Base-by-base conservation (phyloP, 2,888 invertebrate genomes). In the Gasteruption jaculator region DNA sequence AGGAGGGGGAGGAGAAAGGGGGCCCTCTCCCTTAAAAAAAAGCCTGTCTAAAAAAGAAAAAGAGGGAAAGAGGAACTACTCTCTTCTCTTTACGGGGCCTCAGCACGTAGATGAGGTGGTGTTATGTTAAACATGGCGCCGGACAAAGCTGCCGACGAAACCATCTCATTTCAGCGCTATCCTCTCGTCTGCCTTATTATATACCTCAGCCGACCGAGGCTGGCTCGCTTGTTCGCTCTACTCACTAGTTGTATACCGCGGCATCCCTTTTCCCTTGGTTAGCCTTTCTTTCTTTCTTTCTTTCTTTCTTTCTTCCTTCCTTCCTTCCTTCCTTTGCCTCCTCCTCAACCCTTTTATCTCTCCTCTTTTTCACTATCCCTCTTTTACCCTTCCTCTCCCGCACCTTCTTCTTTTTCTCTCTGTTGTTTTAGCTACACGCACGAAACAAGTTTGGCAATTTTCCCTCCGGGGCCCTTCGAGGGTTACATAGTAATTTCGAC, bases 91-190 rank as follows among this genome's bases (percentile, higher is more conserved):
- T n/a, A 53, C 46, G 55, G 54, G 53, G 51, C 49, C 52, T 46
- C 48, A 54, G 57, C 58, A 58, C 58, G 59, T 60, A 62, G 64
- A 59, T 56, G 64, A 63, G 65, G 58, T 59, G 61, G 60, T 63
- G 63, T 61, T 60, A 61, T 63, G 65, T 65, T 61, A 62, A 64
- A 66, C 65, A 61, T 59, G 61, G 64, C 64, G 63, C 61, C 64
- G 60, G 54, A 63, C 65, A 63, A 64, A 64, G 61, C 61, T 63
- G 58, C 61, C 61, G 63, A 61, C 59, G 60, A 64, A 60, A 62
- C 59, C 61, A 60, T 59, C 61, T 63, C 64, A 63, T 67, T 65
- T 66, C 60, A 56, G 59, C 58, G 54, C 59, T 55, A 60, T 60
- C 57, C 55, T 50, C 43, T 46, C 48, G 48, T 49, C 55, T 53